Conservation (phyloP, 2,888 invertebrate genomes). For the Crematogaster levior region DNA sequence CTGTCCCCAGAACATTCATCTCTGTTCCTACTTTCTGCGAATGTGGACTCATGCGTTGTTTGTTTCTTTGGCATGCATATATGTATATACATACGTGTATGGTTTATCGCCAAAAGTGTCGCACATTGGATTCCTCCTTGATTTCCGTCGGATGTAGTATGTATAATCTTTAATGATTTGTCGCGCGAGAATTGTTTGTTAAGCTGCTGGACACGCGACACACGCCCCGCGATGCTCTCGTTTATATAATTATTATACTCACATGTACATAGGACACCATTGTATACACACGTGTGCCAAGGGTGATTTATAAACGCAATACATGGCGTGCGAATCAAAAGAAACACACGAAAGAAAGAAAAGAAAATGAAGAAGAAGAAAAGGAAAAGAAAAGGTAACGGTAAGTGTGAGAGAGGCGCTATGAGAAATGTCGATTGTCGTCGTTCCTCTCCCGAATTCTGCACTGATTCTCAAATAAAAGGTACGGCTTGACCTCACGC, state of each 20-base stretch:
- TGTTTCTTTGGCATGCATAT: constrained; percentile 15
- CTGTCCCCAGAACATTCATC: constrained; percentile 79
- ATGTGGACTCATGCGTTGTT: constrained; percentile 43
- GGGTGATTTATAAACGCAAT: constrained; percentile 47
- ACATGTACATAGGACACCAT: constrained; percentile 47
- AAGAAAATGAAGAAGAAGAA: background rate
- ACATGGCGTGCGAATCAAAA: constrained; percentile 47
- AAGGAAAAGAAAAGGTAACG: constrained; percentile 53
- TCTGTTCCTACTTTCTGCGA: constrained; percentile 77
- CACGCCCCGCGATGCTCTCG: constrained; percentile 26
- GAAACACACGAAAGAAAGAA: background rate
- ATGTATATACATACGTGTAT: background rate
- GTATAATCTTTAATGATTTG: constrained; percentile 33
- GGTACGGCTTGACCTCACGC: constrained; percentile 33
- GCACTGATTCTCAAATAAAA: constrained; percentile 45
- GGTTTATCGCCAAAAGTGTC: background rate
- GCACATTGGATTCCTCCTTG: background rate
- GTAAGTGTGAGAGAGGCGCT: constrained; percentile 25
- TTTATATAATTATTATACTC: constrained; percentile 39
- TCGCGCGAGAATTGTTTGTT: background rate
- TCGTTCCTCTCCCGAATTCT: constrained; percentile 39
- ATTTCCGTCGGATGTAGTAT: constrained; percentile 24
- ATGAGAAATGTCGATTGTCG: constrained; percentile 22
- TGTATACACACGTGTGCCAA: constrained; percentile 52
- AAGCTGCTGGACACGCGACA: constrained; percentile 6